These are phyloP conservation scores for Salpingus planirostris DNA, from an alignment of 2,888 invertebrate species.

Conservation along the genomic window DNA sequence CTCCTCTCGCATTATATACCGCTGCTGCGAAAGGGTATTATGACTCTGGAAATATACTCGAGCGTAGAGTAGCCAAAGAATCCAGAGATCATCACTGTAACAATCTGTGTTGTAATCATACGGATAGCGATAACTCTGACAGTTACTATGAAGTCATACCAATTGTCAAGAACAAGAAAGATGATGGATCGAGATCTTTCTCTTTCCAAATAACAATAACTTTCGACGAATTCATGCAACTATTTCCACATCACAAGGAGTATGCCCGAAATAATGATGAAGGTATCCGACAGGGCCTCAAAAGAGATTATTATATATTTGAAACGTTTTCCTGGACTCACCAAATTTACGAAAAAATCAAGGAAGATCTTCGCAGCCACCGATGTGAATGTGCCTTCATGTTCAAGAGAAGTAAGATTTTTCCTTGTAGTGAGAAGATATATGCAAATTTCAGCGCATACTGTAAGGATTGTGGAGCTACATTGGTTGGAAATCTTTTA, in stretches of 20 bases:
- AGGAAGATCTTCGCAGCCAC: background rate
- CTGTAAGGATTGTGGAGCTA: conserved; percentile 2
- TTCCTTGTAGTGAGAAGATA: background rate
- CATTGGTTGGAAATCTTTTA: background rate
- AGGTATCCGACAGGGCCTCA: background rate
- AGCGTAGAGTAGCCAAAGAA: no score
- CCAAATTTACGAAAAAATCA: background rate
- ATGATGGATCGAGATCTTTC: no score
- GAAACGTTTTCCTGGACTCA: background rate
- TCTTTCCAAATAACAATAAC: conserved; percentile 4
- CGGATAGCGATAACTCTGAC: no score
- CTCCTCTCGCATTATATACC: no score
- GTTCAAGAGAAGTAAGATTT: conserved; percentile 3
- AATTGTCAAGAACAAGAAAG: no score
- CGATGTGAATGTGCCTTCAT: conserved; percentile 2
- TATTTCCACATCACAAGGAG: background rate
- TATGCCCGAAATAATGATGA: background rate
- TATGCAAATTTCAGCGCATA: background rate
- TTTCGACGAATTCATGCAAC: background rate
- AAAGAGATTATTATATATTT: background rate
- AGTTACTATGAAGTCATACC: no score
- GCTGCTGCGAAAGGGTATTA: no score
- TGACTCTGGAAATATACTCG: no score
- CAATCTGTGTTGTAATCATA: no score
- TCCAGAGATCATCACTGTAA: no score